Percentiles rank a stretch among this genome's conserved stretches.
Evolutionary conservation across 2,797 vertebrate species (phyloP).

Genomic region (Propithecus deckenii): DNA sequence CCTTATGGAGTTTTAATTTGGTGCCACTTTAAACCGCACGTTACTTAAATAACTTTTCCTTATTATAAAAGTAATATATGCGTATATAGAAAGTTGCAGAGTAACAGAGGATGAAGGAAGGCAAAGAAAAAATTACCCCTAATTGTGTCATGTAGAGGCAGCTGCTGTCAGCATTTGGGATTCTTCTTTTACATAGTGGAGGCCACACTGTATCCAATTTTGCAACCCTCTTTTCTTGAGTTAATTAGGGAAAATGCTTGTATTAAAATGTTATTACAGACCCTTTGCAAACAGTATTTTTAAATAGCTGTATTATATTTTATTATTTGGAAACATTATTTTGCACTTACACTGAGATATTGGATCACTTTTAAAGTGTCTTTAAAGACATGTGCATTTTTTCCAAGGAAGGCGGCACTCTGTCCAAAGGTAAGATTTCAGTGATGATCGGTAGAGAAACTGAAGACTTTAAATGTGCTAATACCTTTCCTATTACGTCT

Average conservation of each 20-base stretch:
- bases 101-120: not conserved
- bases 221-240: not conserved
- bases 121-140: conserved; percentile 9
- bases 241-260: conserved; percentile 54
- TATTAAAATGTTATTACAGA: conserved; percentile 30
- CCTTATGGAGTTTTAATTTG: conserved; percentile 36
- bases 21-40: conserved; percentile 37
- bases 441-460: not conserved
- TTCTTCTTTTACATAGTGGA: conserved; percentile 35
- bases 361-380: conserved; percentile 9
- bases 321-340: conserved; percentile 10
- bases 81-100: not conserved
- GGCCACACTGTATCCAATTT: conserved; percentile 50
- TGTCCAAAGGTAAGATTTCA: conserved; percentile 13
- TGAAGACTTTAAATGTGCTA: not conserved
- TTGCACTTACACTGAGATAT: not conserved
- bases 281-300: conserved; percentile 55
- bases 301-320: conserved; percentile 40
- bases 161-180: conserved; percentile 6
- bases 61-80: not conserved
- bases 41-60: conserved; percentile 43
- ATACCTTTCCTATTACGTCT: not conserved
- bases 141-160: not conserved
- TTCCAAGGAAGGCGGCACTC: not conserved
- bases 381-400: not conserved